Conservation (phyloP, 2,113 vertebrate species). For the Shinisaurus crocodilurus region DNA sequence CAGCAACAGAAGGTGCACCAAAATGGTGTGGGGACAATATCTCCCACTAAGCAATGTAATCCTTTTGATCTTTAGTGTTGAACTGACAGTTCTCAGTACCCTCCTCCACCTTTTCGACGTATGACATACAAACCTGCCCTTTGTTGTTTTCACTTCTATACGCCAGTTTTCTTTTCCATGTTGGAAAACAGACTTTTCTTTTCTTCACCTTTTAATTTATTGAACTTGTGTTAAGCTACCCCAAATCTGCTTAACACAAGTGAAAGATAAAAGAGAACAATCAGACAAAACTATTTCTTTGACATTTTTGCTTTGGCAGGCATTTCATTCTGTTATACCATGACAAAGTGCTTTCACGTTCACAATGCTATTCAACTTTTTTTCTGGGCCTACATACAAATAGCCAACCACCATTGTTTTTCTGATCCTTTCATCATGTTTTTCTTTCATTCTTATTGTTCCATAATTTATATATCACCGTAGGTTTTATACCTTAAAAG, state of each 20-base stretch:
- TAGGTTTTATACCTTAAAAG: conserved; percentile 18
- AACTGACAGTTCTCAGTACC: too few relatives aligned
- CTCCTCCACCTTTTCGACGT: too few relatives aligned
- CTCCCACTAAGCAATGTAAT: too few relatives aligned
- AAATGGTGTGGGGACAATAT: too few relatives aligned
- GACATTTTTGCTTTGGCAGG: neutral
- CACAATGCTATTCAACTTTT: neutral
- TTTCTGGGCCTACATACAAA: neutral
- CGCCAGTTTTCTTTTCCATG: conserved; percentile 49
- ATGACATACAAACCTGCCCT: too few relatives aligned
- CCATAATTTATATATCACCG: conserved; percentile 25
- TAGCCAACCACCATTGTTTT: neutral
- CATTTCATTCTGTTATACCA: conserved; percentile 16
- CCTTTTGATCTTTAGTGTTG: too few relatives aligned
- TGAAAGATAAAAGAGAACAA: conserved; percentile 40
- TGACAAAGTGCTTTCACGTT: neutral
- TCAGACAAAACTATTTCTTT: neutral
- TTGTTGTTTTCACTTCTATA: neutral
- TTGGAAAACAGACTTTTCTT: neutral
- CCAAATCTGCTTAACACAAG: conserved; percentile 18
- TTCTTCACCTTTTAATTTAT: neutral
- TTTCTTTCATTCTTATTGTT: neutral
- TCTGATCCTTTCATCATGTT: conserved; percentile 10
- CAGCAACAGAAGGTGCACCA: too few relatives aligned
- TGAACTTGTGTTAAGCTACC: neutral